Conservation (phyloP, 2,797 vertebrate genomes). For the Eulemur coronatus region DNA sequence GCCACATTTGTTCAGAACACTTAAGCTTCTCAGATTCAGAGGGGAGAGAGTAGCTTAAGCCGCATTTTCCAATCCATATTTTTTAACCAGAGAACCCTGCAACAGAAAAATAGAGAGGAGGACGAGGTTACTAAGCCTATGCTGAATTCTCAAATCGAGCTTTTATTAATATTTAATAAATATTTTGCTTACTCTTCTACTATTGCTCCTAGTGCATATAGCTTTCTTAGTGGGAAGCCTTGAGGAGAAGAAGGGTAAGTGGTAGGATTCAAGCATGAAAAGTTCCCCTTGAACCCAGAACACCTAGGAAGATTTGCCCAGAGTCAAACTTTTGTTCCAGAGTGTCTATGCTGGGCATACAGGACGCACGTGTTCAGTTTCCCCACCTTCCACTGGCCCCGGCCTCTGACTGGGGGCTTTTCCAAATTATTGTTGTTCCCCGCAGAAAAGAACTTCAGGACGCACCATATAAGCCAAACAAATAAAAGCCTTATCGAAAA, state of each 20-base stretch:
- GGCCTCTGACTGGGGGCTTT: too few species aligned
- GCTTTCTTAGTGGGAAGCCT: background rate
- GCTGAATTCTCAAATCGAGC: background rate
- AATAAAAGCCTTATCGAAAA: background rate
- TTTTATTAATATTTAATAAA: background rate
- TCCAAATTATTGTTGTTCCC: too few species aligned
- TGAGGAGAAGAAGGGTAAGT: background rate
- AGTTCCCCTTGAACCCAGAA: conserved; percentile 4
- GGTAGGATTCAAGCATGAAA: background rate
- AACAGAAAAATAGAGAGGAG: background rate
- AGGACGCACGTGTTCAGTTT: background rate
- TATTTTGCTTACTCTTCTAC: background rate
- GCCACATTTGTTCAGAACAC: conserved; percentile 4
- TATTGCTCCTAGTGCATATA: background rate
- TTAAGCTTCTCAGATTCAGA: conserved; percentile 3
- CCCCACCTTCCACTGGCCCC: background rate
- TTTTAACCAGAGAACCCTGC: background rate
- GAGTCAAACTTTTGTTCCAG: background rate
- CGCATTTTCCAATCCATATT: background rate
- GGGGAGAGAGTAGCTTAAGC: background rate
- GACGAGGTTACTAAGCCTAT: background rate
- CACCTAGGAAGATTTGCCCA: background rate
- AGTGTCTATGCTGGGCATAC: background rate
- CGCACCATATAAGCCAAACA: too few species aligned
- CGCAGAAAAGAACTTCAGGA: too few species aligned